Conservation (phyloP, 2,113 vertebrate genomes). For the Chamaea fasciata region DNA sequence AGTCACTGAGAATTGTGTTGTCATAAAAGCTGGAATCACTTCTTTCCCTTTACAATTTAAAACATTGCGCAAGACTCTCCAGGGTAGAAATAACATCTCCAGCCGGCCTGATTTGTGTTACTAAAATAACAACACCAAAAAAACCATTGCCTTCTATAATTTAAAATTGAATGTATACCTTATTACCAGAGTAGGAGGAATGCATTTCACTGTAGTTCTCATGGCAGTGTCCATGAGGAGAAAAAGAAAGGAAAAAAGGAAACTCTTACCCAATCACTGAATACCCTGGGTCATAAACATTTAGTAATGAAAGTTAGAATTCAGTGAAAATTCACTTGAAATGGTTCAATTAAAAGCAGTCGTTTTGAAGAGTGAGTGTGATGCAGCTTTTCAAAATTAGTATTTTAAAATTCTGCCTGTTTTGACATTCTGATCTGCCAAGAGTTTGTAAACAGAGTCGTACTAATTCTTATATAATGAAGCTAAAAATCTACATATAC, state of each 20-base stretch:
- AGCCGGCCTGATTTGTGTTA: background rate
- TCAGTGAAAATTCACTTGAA: background rate
- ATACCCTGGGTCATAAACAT: background rate
- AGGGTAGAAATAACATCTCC: constrained; percentile 17
- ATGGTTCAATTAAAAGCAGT: background rate
- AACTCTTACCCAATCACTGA: background rate
- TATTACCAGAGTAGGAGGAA: background rate
- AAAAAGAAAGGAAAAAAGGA: background rate
- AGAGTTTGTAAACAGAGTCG: too few relatives aligned
- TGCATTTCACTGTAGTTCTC: background rate
- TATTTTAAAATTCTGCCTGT: background rate
- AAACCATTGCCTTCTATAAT: background rate
- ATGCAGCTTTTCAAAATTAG: background rate
- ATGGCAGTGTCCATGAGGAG: background rate
- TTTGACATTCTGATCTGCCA: background rate
- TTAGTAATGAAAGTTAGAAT: background rate
- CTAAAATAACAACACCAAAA: background rate
- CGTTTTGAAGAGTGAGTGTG: background rate
- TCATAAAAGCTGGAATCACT: constrained; percentile 30
- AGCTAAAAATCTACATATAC: too few relatives aligned
- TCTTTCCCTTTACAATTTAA: constrained; percentile 37
- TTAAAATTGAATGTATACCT: background rate
- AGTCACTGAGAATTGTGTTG: constrained; percentile 40
- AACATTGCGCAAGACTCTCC: background rate
- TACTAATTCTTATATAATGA: too few relatives aligned